Base-by-base conservation (phyloP, 2,888 invertebrate species). In the Melinaea menophilus region DNA sequence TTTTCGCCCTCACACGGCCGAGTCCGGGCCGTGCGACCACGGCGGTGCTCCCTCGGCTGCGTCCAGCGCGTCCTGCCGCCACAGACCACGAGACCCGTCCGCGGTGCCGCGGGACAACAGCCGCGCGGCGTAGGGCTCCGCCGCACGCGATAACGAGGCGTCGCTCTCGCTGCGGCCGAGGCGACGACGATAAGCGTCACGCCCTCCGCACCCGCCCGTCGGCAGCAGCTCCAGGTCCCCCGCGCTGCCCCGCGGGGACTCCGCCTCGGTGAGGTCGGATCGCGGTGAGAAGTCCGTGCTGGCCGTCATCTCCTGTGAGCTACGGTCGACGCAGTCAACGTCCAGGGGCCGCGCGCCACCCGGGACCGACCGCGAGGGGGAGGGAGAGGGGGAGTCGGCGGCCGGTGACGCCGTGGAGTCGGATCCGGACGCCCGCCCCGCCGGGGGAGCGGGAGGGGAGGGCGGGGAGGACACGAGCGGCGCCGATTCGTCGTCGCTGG, bases 401-500 rank as follows among this genome's bases (percentile, higher is more conserved):
- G n/a, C 71, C 62, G 65, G 71, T 70, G 62, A 70, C 69, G 68
- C 74, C 67, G 69, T 70, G 59, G 64, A 66, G 61, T 37, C 63
- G 41, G 68, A 62, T 57, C 63, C 70, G 62, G 69, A 11, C 45
- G 61, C 57, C 33, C 64, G 59, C 54, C 62, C 46, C 55, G 66
- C 70, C 55, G 66, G 59, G 41, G 56, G 57, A 45, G 64, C 59
- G 62, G 67, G 65, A 51, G 57, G 59, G 57, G 64, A 84, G 4
- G 85, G 81, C 62, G 84, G 73, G 66, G 88, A 86, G 7, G 91
- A 90, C 69, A 92, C 92, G 5, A 95, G 93, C 65, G 95, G 88
- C 63, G 94, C 94, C 2, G 94, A 94, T 71, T 93, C 93, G 76
- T 95, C 95, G 78, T 94, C 94, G 77, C 94, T 94, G 78, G 92